These are phyloP conservation scores for Trididemnum clinides DNA, from an alignment of 23 tunicate genomes.

Conservation along the genomic window DNA sequence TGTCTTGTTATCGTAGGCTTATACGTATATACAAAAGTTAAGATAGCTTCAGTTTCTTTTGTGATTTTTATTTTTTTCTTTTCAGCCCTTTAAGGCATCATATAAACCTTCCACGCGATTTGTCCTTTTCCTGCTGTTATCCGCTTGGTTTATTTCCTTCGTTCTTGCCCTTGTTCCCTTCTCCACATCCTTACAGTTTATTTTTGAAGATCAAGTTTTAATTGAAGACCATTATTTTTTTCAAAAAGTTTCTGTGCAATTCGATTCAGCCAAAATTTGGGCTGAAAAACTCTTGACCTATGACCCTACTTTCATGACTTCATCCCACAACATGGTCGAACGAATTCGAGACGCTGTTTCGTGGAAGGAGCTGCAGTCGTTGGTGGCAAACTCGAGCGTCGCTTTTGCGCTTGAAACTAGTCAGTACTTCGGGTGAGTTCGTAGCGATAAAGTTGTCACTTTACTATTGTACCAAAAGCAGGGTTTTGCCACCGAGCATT, in stretches of 20 bases:
- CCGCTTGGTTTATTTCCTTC: background rate
- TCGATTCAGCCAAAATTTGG: background rate
- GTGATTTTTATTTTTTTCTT: background rate
- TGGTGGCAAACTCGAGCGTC: background rate
- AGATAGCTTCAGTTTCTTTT: background rate
- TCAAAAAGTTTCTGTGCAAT: background rate
- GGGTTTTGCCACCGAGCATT: too few relatives aligned
- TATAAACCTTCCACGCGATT: background rate
- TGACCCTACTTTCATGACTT: background rate
- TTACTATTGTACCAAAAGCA: too few relatives aligned
- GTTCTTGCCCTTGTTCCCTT: background rate
- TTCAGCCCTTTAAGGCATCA: background rate
- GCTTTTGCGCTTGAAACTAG: background rate
- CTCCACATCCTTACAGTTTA: background rate
- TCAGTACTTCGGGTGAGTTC: slow-evolving; percentile 6
- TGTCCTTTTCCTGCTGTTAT: background rate
- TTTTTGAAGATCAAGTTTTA: background rate
- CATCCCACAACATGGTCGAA: background rate
- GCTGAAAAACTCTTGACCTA: background rate
- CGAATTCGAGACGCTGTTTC: background rate
- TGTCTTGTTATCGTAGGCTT: background rate
- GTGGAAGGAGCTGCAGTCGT: background rate
- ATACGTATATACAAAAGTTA: background rate
- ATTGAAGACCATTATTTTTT: background rate
- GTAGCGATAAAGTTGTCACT: too few relatives aligned